Base-by-base conservation (phyloP, 2,888 invertebrate species). In the Cyclophora punctaria region DNA sequence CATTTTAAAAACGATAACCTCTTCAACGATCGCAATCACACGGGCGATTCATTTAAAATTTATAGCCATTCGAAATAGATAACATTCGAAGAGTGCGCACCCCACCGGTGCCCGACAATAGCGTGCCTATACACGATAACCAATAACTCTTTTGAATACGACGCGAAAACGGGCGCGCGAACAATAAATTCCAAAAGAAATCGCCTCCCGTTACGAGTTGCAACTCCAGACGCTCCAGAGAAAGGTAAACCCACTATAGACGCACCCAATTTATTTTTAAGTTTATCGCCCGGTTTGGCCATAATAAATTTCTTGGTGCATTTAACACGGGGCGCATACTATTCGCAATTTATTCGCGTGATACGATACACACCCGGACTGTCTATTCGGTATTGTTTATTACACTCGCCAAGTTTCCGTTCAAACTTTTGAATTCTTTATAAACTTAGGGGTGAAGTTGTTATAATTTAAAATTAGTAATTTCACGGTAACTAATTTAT, bases 21-120 rank as follows among this genome's bases (percentile, higher is more conserved):
- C 67, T 67, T 66, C 65, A 67, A 63, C 69, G 67, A 69, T 67
- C 50, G 67, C 74, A 75, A 77, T 77, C 77, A 71, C 65, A 68
- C 63, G 64, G 67, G 69, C 57, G 69, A 71, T 78, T 80, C 75
- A 73, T 73, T 70, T 67, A 64, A 70, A 77, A 76, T 78, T 78
- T 75, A 79, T 70, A 67, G 69, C 66, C 65, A 64, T 69, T 69
- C 58, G 63, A 67, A 68, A 67, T 64, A 65, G 67, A 71, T 71
- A 70, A 67, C 69, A 70, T 66, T 69, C 59, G 67, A 63, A 64
- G 62, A 60, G 53, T 46, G 63, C 58, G 62, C 68, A 59, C 63
- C 71, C 68, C 64, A 58, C 55, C 50, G 58, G 62, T 60, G 56
- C 55, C 63, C 57, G 67, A 75, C 74, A 74, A 74, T 73, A 62